phyloP scores from a whole-genome alignment of 2,797 vertebrate species.

The Taeniopygia guttata region DNA sequence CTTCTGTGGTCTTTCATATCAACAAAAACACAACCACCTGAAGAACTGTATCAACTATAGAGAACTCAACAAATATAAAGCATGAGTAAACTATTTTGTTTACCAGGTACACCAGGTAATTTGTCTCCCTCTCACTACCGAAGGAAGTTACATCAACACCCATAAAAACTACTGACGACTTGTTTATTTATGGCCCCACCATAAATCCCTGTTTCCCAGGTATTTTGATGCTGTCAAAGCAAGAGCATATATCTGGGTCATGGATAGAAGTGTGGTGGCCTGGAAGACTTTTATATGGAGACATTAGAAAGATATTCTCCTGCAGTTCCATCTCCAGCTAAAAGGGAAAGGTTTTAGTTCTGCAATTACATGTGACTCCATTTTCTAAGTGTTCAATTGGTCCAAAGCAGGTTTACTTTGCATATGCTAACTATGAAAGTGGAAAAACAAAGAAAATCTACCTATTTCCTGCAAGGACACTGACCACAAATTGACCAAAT shows the following conservation, averaged over 20 bases:
- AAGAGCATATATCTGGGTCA: background rate
- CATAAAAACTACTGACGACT: background rate
- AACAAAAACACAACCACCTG: background rate
- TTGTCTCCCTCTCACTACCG: background rate
- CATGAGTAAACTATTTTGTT: background rate
- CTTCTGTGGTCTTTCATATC: background rate
- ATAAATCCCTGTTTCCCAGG: background rate
- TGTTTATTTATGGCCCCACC: background rate
- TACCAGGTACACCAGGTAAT: background rate
- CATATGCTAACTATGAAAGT: too few species aligned
- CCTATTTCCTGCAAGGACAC: background rate
- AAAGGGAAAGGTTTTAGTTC: background rate
- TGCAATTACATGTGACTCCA: rapidly evolving
- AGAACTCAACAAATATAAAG: background rate
- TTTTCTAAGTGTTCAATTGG: background rate
- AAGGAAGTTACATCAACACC: background rate
- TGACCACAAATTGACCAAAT: background rate
- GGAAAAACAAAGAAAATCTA: background rate
- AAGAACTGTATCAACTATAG: background rate
- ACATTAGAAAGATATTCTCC: background rate
- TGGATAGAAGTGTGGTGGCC: background rate
- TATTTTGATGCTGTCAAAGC: background rate
- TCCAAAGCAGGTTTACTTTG: background rate
- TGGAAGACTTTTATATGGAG: background rate
- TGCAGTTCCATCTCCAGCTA: background rate